A percentile compares a stretch with the other conserved stretches of the same genome.
Conservation (phyloP, 2,888 invertebrate genomes). For the Molorchus minor region DNA sequence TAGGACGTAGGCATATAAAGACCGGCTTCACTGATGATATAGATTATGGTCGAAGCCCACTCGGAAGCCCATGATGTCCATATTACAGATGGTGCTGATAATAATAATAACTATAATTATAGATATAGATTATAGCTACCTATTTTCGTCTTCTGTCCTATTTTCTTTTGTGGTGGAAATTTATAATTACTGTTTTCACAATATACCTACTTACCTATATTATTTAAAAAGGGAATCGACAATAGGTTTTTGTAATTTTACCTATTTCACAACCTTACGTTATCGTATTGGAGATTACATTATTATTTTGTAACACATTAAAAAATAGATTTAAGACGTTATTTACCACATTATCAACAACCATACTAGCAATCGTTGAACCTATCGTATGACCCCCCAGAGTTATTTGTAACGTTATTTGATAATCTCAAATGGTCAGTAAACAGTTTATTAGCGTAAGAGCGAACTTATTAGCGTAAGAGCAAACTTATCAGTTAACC, state of each 20-base stretch:
- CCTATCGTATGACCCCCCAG: conserved; percentile 32
- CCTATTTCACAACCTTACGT: neutral
- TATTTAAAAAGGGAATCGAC: neutral
- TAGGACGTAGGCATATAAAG: too few relatives aligned
- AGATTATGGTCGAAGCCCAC: too few relatives aligned
- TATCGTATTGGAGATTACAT: neutral
- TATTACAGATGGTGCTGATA: too few relatives aligned
- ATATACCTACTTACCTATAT: neutral
- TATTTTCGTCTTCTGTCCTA: too few relatives aligned
- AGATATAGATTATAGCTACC: too few relatives aligned
- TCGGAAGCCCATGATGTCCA: too few relatives aligned
- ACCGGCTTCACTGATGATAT: too few relatives aligned
- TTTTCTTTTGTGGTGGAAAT: too few relatives aligned
- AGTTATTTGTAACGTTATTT: conserved; percentile 25
- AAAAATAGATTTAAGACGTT: neutral
- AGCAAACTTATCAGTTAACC: neutral
- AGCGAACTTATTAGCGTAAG: conserved; percentile 11
- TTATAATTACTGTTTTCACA: too few relatives aligned
- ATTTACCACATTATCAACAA: too few relatives aligned
- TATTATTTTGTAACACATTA: neutral
- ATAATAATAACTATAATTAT: too few relatives aligned
- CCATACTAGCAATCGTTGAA: conserved; percentile 17
- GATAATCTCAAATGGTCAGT: conserved; percentile 10
- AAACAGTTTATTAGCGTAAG: conserved; percentile 19
- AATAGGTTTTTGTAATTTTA: neutral